Evolutionary conservation across 2,113 vertebrate species (phyloP), one percentile per base, ranked within the genome.

Genomic region (Phyllostomus hastatus): DNA sequence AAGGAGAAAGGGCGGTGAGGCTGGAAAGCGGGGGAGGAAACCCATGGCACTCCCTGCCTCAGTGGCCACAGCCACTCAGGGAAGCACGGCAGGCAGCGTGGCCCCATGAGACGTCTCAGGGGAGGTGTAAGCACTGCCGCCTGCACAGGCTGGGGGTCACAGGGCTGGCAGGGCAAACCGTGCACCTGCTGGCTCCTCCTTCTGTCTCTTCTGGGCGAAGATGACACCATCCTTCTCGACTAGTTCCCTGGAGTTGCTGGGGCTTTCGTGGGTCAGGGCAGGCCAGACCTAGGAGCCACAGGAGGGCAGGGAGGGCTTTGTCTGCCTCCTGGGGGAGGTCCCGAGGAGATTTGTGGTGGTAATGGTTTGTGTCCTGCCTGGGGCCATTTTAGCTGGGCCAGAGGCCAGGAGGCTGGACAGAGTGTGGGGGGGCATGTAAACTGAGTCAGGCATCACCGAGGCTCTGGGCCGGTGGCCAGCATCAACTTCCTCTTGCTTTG

Each of bases 41-140:
- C 35, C 17, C 6, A 24, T 1, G 16, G 7, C 7, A 20, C 10
- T 28, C 50, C 17, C 3, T 35, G 4, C 24, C 35, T 2, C 61
- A 22, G 50, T 48, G 41, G 59, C 69, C 57, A 5, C 10, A 10
- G 43, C 24, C 10, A 4, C 54, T 35, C 33, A 7, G 67, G 31
- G 22, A 10, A 33, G 43, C 31, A 3, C 0, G 7, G 33, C 33
- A 26, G 7, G 33, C 33, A 26, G 4, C 4, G 0, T 26, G 28
- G 72, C 54, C 22, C 17, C 0, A 0, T 2, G 33, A 19, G 35
- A 31, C 5, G 3, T 10, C 59, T 72, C 50, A 78, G 35, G 59
- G 50, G 64, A 46, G 28, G n/a, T 22, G 22, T 41, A 41, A 41
- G 3, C 17, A 3, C 10, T 22, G 26, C 12, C 24, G n/a, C 15